These are phyloP conservation scores for Colius striatus DNA, from an alignment of 2,113 vertebrate species.

Conservation along the genomic window DNA sequence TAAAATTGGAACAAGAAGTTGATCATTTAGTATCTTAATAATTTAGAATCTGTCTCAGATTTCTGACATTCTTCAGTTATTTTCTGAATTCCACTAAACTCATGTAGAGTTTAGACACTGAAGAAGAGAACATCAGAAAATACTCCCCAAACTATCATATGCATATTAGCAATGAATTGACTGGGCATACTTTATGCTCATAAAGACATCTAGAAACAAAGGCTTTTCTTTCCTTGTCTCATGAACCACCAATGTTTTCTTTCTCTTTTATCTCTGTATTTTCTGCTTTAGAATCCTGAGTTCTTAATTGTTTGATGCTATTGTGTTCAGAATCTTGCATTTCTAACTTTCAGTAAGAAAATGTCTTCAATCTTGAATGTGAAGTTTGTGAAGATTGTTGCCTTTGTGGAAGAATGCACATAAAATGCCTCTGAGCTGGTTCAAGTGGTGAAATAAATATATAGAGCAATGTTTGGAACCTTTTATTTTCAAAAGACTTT, in stretches of 20 bases:
- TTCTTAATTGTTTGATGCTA: not conserved
- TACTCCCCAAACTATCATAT: not conserved
- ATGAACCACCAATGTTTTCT: not conserved
- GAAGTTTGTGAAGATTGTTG: slow-evolving; percentile 40
- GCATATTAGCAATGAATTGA: not conserved
- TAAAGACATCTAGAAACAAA: slow-evolving; percentile 25
- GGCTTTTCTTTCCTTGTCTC: not conserved
- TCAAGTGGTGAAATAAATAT: slow-evolving; percentile 33
- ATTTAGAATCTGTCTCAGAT: slow-evolving; percentile 24
- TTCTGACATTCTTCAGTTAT: slow-evolving; percentile 1
- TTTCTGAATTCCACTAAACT: slow-evolving; percentile 9
- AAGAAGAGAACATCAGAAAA: not conserved
- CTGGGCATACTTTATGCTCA: not conserved
- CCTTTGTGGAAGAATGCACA: slow-evolving; percentile 22
- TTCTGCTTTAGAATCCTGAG: not conserved
- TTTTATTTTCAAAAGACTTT: slow-evolving; percentile 64
- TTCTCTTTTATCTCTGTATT: not conserved
- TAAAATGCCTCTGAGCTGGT: slow-evolving; percentile 16
- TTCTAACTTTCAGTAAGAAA: not conserved
- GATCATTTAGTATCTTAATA: slow-evolving; percentile 38
- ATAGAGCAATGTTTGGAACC: slow-evolving; percentile 36
- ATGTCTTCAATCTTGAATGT: not conserved
- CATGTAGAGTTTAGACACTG: not conserved
- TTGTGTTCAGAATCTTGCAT: slow-evolving; percentile 5
- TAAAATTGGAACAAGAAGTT: slow-evolving; percentile 29